Evolutionary conservation across 53 echinoderm and acorn worm species (phyloP), one percentile per base, ranked within the genome.

Genomic region (Actinopyga echinites): DNA sequence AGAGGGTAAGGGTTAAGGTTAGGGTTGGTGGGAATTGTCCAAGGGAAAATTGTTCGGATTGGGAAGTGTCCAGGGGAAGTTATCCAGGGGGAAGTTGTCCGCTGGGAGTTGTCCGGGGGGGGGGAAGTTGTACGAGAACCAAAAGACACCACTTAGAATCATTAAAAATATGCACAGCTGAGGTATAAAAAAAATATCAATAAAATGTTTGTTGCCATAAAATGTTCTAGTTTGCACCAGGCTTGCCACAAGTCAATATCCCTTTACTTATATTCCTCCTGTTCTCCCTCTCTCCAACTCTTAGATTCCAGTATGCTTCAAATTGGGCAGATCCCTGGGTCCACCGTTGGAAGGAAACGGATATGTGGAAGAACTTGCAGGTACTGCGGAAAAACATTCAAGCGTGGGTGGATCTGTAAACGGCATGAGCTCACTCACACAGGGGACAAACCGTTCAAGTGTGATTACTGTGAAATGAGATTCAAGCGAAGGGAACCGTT

Each of bases 391-490:
- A n/a, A 42, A 36, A 44, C 44, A 21, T 71, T 71, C 71, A 71
- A 71, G n/a, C 71, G 71, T 13, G 42, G 71, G 38, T 71, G 71
- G 71, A 26, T 71, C 9, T 71, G 71, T 44, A 40, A 71, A 71
- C 43, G 71, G 9, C 71, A 71, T 19, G 71, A 71, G 71, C 71
- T 71, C 42, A 71, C 71, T 26, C 71, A 71, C 71, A 71, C 71
- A 11, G 71, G 71, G 44, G 42, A 34, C 21, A 71, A 44, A 34
- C 71, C 71, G 25, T 71, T 42, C 21, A 71, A 71, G 45, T 71
- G 71, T 44, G 44, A 71, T 22, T 71, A 71, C 42, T 71, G 71
- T 26, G 44, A 40, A 24, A 34, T 24, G 24, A 28, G 71, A 1
- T 71, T 71, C 42, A 40, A 71, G 36, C 40, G 71, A 15, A 40